These are phyloP conservation scores for Rhopalosiphum nymphaeae DNA, from an alignment of 2,888 invertebrate genomes.

Conservation along the genomic window DNA sequence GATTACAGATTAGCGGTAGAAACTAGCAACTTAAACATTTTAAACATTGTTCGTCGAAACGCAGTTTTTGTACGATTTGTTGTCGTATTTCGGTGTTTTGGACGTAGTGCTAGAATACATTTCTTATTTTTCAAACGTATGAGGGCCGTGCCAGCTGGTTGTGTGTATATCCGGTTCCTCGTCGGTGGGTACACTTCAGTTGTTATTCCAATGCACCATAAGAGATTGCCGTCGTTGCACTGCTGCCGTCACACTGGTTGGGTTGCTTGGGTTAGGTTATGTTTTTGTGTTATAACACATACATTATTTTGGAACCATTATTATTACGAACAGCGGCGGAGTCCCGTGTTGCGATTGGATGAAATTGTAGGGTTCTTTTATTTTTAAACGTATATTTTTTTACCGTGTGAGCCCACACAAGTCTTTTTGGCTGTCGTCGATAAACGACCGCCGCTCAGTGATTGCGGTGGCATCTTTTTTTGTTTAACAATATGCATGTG, in stretches of 20 bases:
- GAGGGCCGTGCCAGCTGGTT: neutral
- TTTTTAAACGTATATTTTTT: neutral
- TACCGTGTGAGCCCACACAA: slow-evolving; percentile 1
- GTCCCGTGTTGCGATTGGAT: neutral
- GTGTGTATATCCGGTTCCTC: slow-evolving; percentile 14
- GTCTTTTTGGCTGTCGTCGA: slow-evolving; percentile 11
- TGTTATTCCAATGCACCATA: slow-evolving; percentile 11
- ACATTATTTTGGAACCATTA: neutral
- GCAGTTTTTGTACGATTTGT: neutral
- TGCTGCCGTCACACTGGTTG: neutral
- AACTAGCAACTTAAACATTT: neutral
- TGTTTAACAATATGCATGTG: neutral
- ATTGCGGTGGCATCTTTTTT: neutral
- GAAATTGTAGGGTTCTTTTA: neutral
- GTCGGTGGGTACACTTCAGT: neutral
- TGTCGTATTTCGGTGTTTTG: neutral
- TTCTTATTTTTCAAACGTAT: neutral
- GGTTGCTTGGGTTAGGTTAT: neutral
- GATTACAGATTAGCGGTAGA: neutral
- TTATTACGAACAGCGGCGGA: neutral
- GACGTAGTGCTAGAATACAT: neutral
- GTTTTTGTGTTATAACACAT: neutral
- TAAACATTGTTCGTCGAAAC: neutral
- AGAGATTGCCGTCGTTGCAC: slow-evolving; percentile 13
- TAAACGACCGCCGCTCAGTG: neutral